Evolutionary conservation across 1,140 invertebrate genomes (phyloP).

Genomic region (Coenobita brevimanus): DNA sequence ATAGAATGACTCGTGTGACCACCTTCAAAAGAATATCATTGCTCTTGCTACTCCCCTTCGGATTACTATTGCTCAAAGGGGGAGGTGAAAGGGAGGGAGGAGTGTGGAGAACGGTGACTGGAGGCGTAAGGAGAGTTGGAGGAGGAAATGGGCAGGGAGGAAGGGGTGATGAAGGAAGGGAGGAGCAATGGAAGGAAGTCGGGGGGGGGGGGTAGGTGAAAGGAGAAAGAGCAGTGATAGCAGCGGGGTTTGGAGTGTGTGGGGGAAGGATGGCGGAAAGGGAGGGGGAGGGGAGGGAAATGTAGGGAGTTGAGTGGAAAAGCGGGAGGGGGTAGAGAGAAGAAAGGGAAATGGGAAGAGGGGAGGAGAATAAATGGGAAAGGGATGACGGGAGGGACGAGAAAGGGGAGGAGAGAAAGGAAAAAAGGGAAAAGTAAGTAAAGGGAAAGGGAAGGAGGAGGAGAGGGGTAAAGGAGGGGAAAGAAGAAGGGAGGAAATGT

Average conservation of each 20-base stretch:
- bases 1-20: too few species aligned
- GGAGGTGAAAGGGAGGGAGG: not conserved
- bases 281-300: not conserved
- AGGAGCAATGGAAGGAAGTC: not conserved
- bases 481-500: not conserved
- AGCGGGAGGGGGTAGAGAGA: not conserved
- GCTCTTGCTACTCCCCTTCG: too few species aligned
- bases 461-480: too few species aligned
- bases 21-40: too few species aligned
- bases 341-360: not conserved
- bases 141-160: conserved; percentile 3
- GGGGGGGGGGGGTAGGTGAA: not conserved
- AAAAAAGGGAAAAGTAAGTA: not conserved
- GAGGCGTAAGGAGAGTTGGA: not conserved
- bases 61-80: not conserved
- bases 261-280: not conserved
- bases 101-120: too few species aligned
- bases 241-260: not conserved
- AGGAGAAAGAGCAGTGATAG: not conserved
- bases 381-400: not conserved
- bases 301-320: not conserved
- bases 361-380: not conserved
- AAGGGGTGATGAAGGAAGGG: not conserved
- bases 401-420: not conserved
- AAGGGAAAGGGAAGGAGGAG: not conserved